Base-by-base conservation (phyloP, 2,113 vertebrate species). In the Cyanocitta stelleri region DNA sequence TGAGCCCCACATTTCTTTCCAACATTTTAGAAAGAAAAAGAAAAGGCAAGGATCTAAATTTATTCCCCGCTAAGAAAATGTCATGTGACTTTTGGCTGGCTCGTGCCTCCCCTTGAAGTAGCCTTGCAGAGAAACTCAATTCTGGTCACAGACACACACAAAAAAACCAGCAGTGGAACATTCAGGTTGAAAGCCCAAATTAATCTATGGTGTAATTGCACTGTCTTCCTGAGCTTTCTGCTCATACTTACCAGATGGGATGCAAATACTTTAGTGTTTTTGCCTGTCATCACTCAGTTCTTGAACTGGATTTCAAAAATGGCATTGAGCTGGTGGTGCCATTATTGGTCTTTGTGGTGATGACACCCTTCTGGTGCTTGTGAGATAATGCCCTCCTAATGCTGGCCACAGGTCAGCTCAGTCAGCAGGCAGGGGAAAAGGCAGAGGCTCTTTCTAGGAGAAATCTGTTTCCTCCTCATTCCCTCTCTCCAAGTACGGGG, bases 21-120 rank as follows among this genome's bases (percentile, higher is more conserved):
- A 93, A 39, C 3, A 11, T 81, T 86, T 92, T n/a, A 73, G 41
- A 16, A n/a, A 16, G 9, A 29, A 26, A 37, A 69, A 63, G 55
- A 64, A 48, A 75, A 26, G 2, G 10, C 35, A 75, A 62, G 30
- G 22, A 58, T 63, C 68, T 81, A 58, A 39, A 86, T 90, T 81
- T 93, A 75, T 89, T 92, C 87, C 73, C 35, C 86, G 32, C 33
- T 67, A 68, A 94, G 85, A 86, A 93, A 94, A 83, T 21, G 11
- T 56, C 80, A 24, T 44, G 9, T 61, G 92, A 80, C 48, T 93
- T 80, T 29, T 78, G 64, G n/a, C 64, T 91, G 68, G 51, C 24
- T 93, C 16, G 0, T 20, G 19, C 49, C 46, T 90, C 17, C 9
- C 26, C 41, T 91, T 74, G 33, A 61, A 89, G 46, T 4, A 63